Evolutionary conservation across 1,140 invertebrate species (phyloP), one percentile per base, ranked within the genome.

Genomic region (Holcopasites calliopsidis): DNA sequence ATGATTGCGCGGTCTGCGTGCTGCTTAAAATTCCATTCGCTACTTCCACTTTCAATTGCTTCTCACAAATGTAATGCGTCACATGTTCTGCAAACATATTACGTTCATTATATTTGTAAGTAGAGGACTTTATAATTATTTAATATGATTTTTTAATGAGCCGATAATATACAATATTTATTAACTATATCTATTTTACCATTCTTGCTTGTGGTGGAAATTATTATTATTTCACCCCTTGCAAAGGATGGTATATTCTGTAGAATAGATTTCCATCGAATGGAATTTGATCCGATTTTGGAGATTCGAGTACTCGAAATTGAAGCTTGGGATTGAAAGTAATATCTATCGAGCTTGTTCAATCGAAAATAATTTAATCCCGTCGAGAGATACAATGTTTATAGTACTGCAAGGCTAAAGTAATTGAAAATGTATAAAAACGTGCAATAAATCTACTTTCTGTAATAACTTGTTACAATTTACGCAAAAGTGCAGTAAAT

Each of bases 11-110:
- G 6, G 16, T 11, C 10, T 11, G 13, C 33, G 49, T 21, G 8
- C n/a, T 38, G 54, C 26, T 58, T 33, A 44, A 58, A 47, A 47
- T 70, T 47, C n/a, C 13, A 70, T 58, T 58, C 28, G 13, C 54
- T 18, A n/a, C 13, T 31, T 13, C 26, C 6, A 33, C 35, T 33
- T 55, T 42, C 35, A 13, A 31, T 69, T n/a, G 31, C n/a, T 49
- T 31, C 40, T 13, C 35, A 1, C 6, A 21, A 8, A 13, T 42
- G 3, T 16, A 55, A 31, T 31, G 28, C 31, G n/a, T 21, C 11
- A 31, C 11, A 11, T 2, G 7, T 35, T 26, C 16, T 16, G 21
- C 8, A 6, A 6, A 10, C 3, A 26, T 65, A 49, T 6, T 18
- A 62, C n/a, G 26, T n/a, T 6, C 28, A 16, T 28, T 42, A 61